These are phyloP conservation scores for Sapajus apella DNA, from an alignment of 2,113 vertebrate genomes.

Conservation along the genomic window DNA sequence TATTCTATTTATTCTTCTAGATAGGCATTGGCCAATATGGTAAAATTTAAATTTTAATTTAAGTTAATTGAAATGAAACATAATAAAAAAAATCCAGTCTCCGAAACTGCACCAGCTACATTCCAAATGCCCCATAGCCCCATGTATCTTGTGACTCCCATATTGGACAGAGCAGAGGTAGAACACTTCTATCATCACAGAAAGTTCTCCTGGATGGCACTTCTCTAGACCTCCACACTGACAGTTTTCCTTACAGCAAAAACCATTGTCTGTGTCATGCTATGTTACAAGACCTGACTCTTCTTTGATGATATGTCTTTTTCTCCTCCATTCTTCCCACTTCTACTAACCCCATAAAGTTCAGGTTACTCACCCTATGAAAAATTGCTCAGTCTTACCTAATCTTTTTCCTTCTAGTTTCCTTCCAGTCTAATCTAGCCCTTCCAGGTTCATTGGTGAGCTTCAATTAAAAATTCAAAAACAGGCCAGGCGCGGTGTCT, in stretches of 20 bases:
- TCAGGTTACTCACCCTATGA: neutral
- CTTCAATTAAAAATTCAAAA: neutral
- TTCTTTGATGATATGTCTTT: neutral
- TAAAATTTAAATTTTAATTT: neutral
- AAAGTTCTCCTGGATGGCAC: no score
- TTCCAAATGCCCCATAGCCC: neutral
- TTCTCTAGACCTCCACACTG: rapidly evolving
- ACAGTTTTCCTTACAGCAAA: neutral
- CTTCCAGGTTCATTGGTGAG: neutral
- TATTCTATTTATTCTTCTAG: neutral
- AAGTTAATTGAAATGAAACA: neutral
- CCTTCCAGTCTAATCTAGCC: neutral
- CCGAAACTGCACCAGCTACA: neutral
- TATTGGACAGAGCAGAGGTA: no score
- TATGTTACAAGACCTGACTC: neutral
- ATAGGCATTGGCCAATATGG: neutral
- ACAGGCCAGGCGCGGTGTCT: no score
- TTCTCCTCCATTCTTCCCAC: neutral
- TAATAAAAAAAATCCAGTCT: neutral
- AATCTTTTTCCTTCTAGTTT: neutral
- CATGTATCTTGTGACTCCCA: neutral
- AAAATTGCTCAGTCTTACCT: rapidly evolving
- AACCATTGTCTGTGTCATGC: neutral
- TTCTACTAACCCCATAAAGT: neutral
- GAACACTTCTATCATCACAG: neutral